These are phyloP conservation scores for Polydrusus tereticollis DNA, from an alignment of 2,888 invertebrate species.

Conservation along the genomic window DNA sequence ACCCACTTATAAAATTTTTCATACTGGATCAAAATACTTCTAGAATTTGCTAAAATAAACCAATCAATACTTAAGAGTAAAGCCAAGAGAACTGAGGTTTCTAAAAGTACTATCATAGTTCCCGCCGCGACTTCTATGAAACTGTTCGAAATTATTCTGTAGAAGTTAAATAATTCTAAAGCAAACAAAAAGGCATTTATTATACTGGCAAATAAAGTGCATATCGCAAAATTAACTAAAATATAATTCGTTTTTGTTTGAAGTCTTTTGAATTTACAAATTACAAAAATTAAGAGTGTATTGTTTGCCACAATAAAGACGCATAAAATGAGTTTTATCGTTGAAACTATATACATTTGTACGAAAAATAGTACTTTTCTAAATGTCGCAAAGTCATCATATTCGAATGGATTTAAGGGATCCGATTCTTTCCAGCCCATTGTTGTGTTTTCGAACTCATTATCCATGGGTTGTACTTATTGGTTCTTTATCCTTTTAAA, in stretches of 20 bases:
- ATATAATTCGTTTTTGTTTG: slow-evolving; percentile 23
- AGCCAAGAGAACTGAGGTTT: neutral
- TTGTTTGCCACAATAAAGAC: slow-evolving; percentile 24
- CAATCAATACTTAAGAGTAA: neutral
- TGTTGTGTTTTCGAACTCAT: neutral
- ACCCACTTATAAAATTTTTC: neutral
- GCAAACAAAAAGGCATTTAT: neutral
- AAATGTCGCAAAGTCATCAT: neutral
- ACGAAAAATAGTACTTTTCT: neutral
- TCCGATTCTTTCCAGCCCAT: neutral
- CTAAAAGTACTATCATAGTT: neutral
- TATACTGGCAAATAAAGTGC: neutral
- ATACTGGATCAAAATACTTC: neutral
- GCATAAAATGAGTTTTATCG: neutral
- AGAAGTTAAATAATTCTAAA: no score
- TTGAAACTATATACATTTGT: neutral
- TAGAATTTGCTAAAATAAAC: neutral
- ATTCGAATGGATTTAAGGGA: neutral
- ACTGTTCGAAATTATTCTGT: no score
- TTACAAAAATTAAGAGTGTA: neutral
- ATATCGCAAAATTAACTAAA: neutral
- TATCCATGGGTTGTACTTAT: neutral
- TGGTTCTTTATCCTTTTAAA: neutral
- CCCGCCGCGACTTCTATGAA: no score
- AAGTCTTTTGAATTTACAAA: slow-evolving; percentile 10